Percentiles rank a stretch among this genome's conserved stretches.
Evolutionary conservation across 2,797 vertebrate genomes (phyloP).

Genomic region (Xyrichtys novacula): DNA sequence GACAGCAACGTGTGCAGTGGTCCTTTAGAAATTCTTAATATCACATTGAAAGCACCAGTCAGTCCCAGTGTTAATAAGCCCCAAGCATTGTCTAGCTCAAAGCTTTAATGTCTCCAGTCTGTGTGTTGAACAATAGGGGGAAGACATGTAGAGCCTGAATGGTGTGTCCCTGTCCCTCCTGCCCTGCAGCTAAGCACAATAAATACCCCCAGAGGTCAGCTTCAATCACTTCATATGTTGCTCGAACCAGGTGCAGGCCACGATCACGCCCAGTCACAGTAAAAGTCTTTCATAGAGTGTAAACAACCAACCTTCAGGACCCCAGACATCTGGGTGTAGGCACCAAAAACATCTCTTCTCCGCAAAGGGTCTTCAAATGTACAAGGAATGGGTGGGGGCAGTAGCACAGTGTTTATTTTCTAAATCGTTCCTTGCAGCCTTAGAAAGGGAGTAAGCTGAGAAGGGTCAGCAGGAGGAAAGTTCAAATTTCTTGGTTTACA

Average conservation of each 20-base stretch:
- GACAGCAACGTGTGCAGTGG: not conserved
- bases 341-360: constrained; percentile 71
- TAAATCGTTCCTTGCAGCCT: constrained; percentile 11
- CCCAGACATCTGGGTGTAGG: constrained; percentile 56
- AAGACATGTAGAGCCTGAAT: constrained; percentile 68
- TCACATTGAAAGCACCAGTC: not conserved
- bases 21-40: not conserved
- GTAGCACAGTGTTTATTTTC: constrained; percentile 33
- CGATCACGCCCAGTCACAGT: constrained; percentile 55
- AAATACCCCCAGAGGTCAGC: constrained; percentile 74
- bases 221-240: constrained; percentile 57
- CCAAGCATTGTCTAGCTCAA: constrained; percentile 45
- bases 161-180: constrained; percentile 38
- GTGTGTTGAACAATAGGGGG: constrained; percentile 82
- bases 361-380: constrained; percentile 69
- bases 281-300: constrained; percentile 44
- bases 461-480: not conserved
- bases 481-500: constrained; percentile 2
- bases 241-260: constrained; percentile 65
- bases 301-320: constrained; percentile 63
- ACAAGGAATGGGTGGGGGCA: constrained; percentile 8
- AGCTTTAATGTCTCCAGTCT: constrained; percentile 60
- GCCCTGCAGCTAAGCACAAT: constrained; percentile 76
- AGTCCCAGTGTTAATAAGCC: not conserved
- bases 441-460: constrained; percentile 3